Evolutionary conservation across 2,888 invertebrate species (phyloP).

Genomic region (Belgica antarctica): DNA sequence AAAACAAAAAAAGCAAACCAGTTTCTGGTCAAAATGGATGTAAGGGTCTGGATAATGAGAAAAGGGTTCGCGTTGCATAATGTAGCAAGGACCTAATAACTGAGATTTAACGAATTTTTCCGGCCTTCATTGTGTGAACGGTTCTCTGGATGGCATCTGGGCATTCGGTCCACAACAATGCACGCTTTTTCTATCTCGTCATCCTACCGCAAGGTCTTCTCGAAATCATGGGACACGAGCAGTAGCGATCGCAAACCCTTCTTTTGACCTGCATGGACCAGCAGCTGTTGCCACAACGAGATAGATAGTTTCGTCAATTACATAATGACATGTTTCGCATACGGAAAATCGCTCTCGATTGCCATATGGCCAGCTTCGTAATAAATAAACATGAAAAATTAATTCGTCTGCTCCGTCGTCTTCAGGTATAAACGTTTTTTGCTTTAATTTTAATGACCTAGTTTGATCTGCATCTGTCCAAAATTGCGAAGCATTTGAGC

Average conservation of each 20-base stretch:
- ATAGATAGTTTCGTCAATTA: conserved; percentile 1
- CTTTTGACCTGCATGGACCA: conserved; percentile 18
- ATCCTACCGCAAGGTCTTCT: not conserved
- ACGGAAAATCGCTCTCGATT: conserved; percentile 2
- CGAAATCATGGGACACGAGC: no score
- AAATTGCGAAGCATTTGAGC: not conserved
- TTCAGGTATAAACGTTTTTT: conserved; percentile 10
- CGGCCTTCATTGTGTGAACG: not conserved
- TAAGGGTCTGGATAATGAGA: not conserved
- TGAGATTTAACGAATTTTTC: conserved; percentile 25
- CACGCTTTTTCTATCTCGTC: no score
- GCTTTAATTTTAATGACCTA: conserved; percentile 14
- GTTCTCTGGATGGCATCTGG: conserved; percentile 18
- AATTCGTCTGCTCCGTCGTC: conserved; percentile 8
- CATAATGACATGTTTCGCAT: conserved; percentile 14
- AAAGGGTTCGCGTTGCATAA: conserved; percentile 8
- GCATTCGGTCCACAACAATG: not conserved
- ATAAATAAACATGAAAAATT: not conserved
- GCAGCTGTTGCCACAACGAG: not conserved
- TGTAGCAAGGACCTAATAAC: conserved; percentile 6
- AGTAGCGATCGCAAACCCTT: not conserved
- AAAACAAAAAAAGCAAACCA: conserved; percentile 27
- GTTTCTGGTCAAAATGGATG: conserved; percentile 17
- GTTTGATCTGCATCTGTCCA: conserved; percentile 5
- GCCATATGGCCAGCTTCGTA: not conserved